phyloP scores from a whole-genome alignment of 2,888 invertebrate species.

The Polydesmus complanatus region DNA sequence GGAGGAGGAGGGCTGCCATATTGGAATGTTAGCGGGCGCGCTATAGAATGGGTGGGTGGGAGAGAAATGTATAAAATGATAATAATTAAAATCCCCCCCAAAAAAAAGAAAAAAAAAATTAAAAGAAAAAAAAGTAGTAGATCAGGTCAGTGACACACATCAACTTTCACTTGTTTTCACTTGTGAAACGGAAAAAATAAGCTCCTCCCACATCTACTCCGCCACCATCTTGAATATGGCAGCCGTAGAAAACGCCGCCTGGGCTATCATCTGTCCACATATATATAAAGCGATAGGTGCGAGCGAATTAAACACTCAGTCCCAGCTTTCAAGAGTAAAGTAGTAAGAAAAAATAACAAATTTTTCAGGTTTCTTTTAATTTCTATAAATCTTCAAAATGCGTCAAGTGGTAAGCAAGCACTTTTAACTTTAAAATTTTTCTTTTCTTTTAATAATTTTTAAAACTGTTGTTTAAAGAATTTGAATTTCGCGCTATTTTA shows the following conservation, averaged over 20 bases:
- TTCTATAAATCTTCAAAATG: not conserved
- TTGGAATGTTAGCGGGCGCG: no score
- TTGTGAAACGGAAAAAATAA: not conserved
- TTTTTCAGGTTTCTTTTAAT: no score
- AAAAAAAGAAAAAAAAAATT: not conserved
- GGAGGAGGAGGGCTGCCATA: no score
- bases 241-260: no score
- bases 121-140: not conserved
- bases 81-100: no score
- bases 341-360: not conserved
- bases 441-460: no score
- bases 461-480: no score
- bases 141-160: constrained; percentile 14
- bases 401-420: not conserved
- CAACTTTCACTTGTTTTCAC: constrained; percentile 9
- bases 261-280: not conserved
- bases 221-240: not conserved
- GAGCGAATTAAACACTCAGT: not conserved
- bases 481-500: no score
- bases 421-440: no score
- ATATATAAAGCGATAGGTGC: not conserved
- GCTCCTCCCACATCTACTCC: not conserved
- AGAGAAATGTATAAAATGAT: no score
- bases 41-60: no score
- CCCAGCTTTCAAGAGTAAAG: no score